Base-by-base conservation (phyloP, 2,113 vertebrate genomes). In the Nicator chloris region DNA sequence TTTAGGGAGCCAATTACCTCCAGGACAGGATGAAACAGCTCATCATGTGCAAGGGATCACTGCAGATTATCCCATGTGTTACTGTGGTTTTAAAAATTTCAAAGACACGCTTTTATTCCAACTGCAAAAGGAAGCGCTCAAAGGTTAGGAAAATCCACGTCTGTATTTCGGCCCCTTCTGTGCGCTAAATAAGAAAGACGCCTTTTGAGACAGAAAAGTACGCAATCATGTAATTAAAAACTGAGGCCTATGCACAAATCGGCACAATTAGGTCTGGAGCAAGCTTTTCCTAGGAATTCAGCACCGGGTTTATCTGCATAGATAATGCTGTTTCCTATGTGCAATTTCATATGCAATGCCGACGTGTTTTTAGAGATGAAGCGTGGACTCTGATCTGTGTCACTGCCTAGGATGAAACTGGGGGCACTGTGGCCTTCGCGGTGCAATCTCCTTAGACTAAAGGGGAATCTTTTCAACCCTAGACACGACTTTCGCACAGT, bases 361-460 rank as follows among this genome's bases (percentile, higher is more conserved):
- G 37, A n/a, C 24, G 0, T 6, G 28, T 50, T n/a, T 51, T 64
- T 19, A 57, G 35, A 47, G 23, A 13, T 7, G 5, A n/a, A 45
- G n/a, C 2, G 3, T 1, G 20, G 30, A 24, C 3, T 45, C 2
- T 33, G 47, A 33, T 22, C 4, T 39, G 13, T 2, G 18, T 27
- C 37, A 44, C 27, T 8, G 51, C 19, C 42, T 2, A 28, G 18
- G 40, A 11, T 13, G 14, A 42, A 70, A 53, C 15, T 6, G 0
- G 1, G 8, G 33, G 11, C 7, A 0, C 14, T 2, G 23, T 9
- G 33, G 20, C 42, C 13, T 19, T 15, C 1, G 0, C 9, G 2
- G 21, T 14, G 5, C 19, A 9, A 56, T 59, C 33, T 30, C 60
- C 20, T n/a, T 15, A 45, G 4, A 7, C 6, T 7, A 50, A 72